Conservation (phyloP, 1,140 invertebrate species). For the Phortica variegata region DNA sequence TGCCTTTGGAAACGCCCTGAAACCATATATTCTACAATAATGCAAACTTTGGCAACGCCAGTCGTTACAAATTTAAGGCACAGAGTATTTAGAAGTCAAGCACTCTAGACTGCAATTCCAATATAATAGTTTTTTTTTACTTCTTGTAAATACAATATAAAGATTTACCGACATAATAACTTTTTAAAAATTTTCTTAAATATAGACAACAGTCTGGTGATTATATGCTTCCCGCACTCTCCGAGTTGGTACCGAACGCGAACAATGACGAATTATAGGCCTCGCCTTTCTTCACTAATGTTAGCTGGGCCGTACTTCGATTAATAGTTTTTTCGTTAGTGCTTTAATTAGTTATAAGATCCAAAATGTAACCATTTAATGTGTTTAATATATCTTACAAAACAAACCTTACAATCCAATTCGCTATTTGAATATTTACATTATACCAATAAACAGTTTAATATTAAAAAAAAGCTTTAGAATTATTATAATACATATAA, state of each 20-base stretch:
- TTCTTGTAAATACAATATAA: too few relatives aligned
- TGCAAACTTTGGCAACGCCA: too few relatives aligned
- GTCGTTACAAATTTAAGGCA: neutral
- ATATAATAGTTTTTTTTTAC: neutral
- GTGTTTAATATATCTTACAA: neutral
- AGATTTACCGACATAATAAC: too few relatives aligned
- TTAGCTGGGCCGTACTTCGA: conserved; percentile 11
- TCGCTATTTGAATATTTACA: too few relatives aligned
- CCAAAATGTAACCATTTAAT: conserved; percentile 2
- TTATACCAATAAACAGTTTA: too few relatives aligned
- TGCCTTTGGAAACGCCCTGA: too few relatives aligned
- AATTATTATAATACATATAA: too few relatives aligned
- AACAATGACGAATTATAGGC: conserved; percentile 18
- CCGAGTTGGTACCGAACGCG: conserved; percentile 24
- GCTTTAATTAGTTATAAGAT: conserved; percentile 11
- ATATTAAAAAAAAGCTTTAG: too few relatives aligned
- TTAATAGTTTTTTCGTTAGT: conserved; percentile 15
- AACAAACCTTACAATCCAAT: too few relatives aligned
- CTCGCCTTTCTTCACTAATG: conserved; percentile 3
- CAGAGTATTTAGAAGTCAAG: neutral
- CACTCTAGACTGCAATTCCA: too few relatives aligned
- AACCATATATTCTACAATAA: too few relatives aligned
- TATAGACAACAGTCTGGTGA: conserved; percentile 36
- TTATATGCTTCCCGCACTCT: conserved; percentile 31
- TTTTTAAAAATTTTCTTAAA: too few relatives aligned